A percentile compares a stretch with the other conserved stretches of the same genome.
phyloP scores from a whole-genome alignment of 2,888 invertebrate species.

The Machimus atricapillus region DNA sequence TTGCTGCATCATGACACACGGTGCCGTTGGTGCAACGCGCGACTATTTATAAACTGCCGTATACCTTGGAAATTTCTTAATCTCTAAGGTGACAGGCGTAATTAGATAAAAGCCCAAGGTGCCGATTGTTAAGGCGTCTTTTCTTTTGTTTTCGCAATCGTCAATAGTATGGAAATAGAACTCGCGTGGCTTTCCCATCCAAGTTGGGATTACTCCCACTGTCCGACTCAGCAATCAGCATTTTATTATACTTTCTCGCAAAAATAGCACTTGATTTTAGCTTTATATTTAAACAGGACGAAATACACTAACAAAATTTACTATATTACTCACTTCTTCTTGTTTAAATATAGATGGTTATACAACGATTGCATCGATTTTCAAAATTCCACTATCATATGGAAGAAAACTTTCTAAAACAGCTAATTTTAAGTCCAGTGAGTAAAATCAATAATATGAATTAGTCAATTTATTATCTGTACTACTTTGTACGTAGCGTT shows the following conservation, averaged over 20 bases:
- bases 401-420: too few species aligned
- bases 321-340: too few species aligned
- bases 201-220: neutral
- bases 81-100: neutral
- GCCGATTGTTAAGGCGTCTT: neutral
- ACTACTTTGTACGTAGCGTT: too few species aligned
- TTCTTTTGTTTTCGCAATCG: neutral
- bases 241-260: neutral
- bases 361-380: too few species aligned
- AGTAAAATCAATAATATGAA: too few species aligned
- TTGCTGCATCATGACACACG: neutral
- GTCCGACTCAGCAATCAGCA: neutral
- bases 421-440: too few species aligned
- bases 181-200: neutral
- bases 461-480: too few species aligned
- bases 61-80: neutral
- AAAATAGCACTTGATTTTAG: neutral
- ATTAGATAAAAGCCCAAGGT: neutral
- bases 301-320: too few species aligned
- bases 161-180: neutral
- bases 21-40: neutral
- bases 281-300: too few species aligned
- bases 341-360: too few species aligned
- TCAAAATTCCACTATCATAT: too few species aligned
- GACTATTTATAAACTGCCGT: neutral